Base-by-base conservation (phyloP, 2,797 vertebrate species). In the Cottoperca gobio region DNA sequence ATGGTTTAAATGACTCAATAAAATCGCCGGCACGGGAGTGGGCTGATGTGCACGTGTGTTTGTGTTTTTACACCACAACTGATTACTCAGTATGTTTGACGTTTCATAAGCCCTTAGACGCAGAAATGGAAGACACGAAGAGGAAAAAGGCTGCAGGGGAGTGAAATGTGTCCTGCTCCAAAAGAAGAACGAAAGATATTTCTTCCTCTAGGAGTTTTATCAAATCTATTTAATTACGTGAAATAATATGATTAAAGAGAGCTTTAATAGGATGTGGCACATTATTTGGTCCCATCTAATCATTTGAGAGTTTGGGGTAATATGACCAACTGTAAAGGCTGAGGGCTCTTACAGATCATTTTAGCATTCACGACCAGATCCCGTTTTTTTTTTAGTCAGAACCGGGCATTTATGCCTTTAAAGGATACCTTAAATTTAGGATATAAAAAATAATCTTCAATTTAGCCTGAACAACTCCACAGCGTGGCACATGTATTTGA, bases 261-360 rank as follows among this genome's bases (percentile, higher is more conserved):
- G 24, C 13, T 76, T 65, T 60, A 42, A 64, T 28, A 40, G 42
- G 17, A 72, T 17, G 40, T 46, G 57, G 33, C 23, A 82, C 14
- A 3, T 67, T 55, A 60, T 64, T 79, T 42, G 21, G 26, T 35
- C 16, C 42, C 21, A 62, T 79, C 28, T 79, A 66, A 64, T 62
- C 28, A 33, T 70, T 31, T 46, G 9, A 53, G 6, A 50, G 31
- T 33, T 62, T 40, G 6, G 16, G 19, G 12, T 66, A 67, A 65
- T 53, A 8, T 31, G 54, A 69, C 50, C 28, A 57, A 58, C n/a
- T 73, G 6, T n/a, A 43, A 65, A 63, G 33, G 46, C 33, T 63
- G 8, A 28, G 9, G 19, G 35, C 48, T 33, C 54, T 58, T 23
- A 16, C 39, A 4, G 17, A 42, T 16, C 60, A 39, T 23, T 43